Percentiles rank a stretch among this genome's conserved stretches.
Evolutionary conservation across 2,113 vertebrate species (phyloP).

Genomic region (Odocoileus virginianus): DNA sequence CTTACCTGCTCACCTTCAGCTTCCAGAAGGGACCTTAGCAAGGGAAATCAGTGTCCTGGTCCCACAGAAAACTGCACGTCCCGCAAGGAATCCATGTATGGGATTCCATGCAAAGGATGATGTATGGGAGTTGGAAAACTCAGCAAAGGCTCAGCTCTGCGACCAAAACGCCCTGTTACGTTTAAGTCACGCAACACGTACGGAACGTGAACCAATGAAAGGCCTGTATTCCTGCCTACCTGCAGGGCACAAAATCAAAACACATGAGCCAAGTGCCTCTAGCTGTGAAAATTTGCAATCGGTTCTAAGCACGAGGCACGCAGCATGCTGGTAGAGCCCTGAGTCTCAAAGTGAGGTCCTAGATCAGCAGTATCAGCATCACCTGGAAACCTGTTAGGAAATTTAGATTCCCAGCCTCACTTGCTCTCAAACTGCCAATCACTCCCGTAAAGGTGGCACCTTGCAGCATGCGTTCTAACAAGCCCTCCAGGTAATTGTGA

Average conservation of each 20-base stretch:
- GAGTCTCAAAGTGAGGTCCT: neutral
- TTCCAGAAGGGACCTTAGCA: neutral
- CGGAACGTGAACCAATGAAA: neutral
- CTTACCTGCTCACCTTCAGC: neutral
- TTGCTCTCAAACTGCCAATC: neutral
- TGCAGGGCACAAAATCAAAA: neutral
- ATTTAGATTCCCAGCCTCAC: neutral
- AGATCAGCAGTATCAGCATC: neutral
- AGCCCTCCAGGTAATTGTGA: neutral
- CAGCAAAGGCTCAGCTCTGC: neutral
- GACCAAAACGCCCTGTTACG: neutral
- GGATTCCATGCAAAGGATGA: too few relatives aligned
- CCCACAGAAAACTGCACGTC: neutral
- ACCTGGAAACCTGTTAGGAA: neutral
- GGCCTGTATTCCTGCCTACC: neutral
- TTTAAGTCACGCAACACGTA: rapidly evolving
- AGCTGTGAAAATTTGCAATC: neutral
- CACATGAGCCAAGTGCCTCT: neutral
- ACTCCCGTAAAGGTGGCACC: too few relatives aligned
- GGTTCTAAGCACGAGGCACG: neutral
- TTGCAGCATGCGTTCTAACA: neutral
- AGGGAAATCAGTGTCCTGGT: neutral
- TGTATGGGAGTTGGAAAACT: neutral
- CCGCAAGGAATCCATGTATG: neutral
- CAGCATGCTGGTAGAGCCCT: neutral